A percentile compares a stretch with the other conserved stretches of the same genome.
phyloP scores from a whole-genome alignment of 2,797 vertebrate genomes.

The Picus viridis region DNA sequence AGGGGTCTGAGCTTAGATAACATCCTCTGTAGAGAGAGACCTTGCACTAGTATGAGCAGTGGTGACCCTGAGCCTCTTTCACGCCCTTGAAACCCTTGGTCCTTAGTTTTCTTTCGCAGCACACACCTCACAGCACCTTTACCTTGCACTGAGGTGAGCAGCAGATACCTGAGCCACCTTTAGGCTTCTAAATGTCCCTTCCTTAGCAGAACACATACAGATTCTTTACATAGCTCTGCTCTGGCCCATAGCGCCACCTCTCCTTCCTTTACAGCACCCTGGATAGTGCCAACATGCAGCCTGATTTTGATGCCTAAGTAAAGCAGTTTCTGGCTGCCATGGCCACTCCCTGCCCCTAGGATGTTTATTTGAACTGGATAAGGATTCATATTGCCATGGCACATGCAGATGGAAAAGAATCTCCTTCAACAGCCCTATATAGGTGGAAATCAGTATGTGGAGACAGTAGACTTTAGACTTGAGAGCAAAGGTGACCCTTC shows the following conservation, averaged over 20 bases:
- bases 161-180: background rate
- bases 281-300: fast-evolving
- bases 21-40: background rate
- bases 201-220: background rate
- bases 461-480: background rate
- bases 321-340: background rate
- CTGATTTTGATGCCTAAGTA: background rate
- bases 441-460: background rate
- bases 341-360: background rate
- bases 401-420: background rate
- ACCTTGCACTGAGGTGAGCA: background rate
- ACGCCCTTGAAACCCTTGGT: no score
- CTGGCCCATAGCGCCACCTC: background rate
- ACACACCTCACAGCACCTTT: no score
- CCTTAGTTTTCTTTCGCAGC: no score
- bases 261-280: background rate
- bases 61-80: no score
- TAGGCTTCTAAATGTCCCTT: background rate
- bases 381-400: background rate
- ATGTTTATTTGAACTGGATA: background rate
- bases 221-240: background rate
- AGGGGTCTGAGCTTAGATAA: background rate
- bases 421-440: background rate
- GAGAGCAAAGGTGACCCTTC: background rate
- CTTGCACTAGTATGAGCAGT: no score